Conservation (phyloP, 2,888 invertebrate species). For the Pilophorus perplexus region DNA sequence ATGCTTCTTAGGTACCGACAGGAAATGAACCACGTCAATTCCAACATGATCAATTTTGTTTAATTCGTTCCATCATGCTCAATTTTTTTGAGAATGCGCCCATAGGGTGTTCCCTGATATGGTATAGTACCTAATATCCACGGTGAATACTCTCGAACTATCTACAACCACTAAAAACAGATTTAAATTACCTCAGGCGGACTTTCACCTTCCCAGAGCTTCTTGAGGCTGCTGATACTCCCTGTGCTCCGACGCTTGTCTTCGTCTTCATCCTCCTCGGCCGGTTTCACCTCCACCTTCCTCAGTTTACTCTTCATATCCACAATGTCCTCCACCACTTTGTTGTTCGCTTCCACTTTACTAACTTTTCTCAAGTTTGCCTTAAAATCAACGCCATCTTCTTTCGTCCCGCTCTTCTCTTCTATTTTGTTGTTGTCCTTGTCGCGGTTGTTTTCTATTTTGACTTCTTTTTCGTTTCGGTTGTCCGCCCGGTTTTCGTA, state of each 20-base stretch:
- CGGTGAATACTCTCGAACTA: too few relatives aligned
- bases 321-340: conserved; percentile 65
- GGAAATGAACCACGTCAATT: too few relatives aligned
- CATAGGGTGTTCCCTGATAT: too few relatives aligned
- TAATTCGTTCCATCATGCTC: too few relatives aligned
- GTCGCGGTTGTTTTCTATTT: conserved; percentile 26
- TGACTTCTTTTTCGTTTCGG: conserved; percentile 14
- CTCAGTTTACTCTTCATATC: conserved; percentile 81
- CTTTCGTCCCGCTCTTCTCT: too few relatives aligned
- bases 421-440: conserved; percentile 50
- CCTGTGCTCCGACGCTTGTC: conserved; percentile 88
- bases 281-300: conserved; percentile 64
- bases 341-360: conserved; percentile 66
- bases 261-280: conserved; percentile 62
- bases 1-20: too few relatives aligned
- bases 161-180: too few relatives aligned
- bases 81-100: too few relatives aligned
- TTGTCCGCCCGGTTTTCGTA: conserved; percentile 22
- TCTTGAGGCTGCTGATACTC: conserved; percentile 87
- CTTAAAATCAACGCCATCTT: conserved; percentile 54
- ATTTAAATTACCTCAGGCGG: conserved; percentile 55
- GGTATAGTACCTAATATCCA: too few relatives aligned
- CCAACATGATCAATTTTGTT: too few relatives aligned
- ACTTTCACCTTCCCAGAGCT: conserved; percentile 81
- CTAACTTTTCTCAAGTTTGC: conserved; percentile 61